phyloP scores from a whole-genome alignment of 2,113 vertebrate genomes.

The Paracanthobrama guichenoti region DNA sequence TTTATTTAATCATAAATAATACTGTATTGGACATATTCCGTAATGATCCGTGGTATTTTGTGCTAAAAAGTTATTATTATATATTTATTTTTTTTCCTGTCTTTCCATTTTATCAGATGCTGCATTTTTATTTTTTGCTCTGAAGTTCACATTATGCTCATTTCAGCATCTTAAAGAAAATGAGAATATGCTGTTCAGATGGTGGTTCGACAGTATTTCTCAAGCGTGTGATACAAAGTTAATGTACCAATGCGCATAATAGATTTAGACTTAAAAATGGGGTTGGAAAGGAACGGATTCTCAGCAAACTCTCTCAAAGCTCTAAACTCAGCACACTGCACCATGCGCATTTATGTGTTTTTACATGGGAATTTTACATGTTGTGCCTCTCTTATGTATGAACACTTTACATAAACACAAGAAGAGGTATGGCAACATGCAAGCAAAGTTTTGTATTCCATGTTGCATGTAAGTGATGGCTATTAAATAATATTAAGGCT shows the following conservation, averaged over 20 bases:
- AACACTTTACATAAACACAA: not conserved
- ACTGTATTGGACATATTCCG: conserved; percentile 39
- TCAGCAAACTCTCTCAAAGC: not conserved
- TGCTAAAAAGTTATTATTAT: not conserved
- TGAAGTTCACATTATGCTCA: conserved; percentile 5
- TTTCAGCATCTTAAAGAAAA: conserved; percentile 19
- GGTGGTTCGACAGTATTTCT: conserved; percentile 13
- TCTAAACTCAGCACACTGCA: not conserved
- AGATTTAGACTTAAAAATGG: conserved; percentile 17
- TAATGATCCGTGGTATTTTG: conserved; percentile 55
- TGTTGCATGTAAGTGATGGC: not conserved
- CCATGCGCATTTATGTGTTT: not conserved
- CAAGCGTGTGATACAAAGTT: conserved; percentile 38
- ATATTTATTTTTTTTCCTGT: conserved; percentile 12
- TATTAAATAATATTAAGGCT: not conserved
- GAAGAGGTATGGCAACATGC: not conserved
- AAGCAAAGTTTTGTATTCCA: not conserved
- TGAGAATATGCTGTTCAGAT: conserved; percentile 18
- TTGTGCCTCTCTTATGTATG: not conserved
- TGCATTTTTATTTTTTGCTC: not conserved
- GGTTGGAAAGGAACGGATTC: not conserved
- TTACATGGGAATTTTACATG: not conserved
- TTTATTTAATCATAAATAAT: conserved; percentile 41
- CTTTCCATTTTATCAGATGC: conserved; percentile 48
- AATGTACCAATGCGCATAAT: conserved; percentile 23